phyloP scores from a whole-genome alignment of 2,888 invertebrate species.

The Thysanoteuthis rhombus region DNA sequence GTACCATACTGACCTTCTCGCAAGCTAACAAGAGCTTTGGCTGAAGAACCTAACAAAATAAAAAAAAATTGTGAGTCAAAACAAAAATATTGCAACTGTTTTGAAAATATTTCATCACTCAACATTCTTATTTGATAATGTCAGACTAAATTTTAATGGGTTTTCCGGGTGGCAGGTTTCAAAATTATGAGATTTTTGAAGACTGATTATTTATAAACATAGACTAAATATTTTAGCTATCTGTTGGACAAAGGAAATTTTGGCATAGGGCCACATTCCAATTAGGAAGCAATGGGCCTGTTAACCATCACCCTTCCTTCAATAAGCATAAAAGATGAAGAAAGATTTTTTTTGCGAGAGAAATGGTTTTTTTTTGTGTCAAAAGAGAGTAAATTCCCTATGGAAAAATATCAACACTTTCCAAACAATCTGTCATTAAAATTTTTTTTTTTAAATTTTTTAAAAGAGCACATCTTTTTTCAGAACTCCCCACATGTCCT shows the following conservation, averaged over 20 bases:
- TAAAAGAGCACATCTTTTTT: too few relatives aligned
- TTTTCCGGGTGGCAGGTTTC: too few relatives aligned
- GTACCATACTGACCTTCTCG: slow-evolving; percentile 71
- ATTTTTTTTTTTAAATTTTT: too few relatives aligned
- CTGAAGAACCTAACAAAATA: slow-evolving; percentile 71
- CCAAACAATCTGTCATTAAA: too few relatives aligned
- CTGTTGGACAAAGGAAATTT: background rate
- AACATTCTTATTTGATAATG: background rate
- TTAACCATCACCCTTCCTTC: background rate
- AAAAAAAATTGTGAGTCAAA: background rate
- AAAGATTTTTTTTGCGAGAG: background rate
- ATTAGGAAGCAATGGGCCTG: background rate
- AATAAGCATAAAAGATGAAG: background rate
- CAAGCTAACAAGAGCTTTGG: slow-evolving; percentile 72
- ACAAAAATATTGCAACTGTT: background rate
- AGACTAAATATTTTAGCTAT: background rate
- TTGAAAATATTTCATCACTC: background rate
- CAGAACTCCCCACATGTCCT: too few relatives aligned
- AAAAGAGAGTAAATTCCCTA: too few relatives aligned
- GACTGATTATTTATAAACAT: background rate
- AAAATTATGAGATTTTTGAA: background rate
- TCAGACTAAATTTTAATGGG: background rate
- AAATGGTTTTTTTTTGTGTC: too few relatives aligned
- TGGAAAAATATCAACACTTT: too few relatives aligned
- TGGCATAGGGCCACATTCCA: background rate